Evolutionary conservation across 2,113 vertebrate genomes (phyloP).

Genomic region (Ceyx margarethae): DNA sequence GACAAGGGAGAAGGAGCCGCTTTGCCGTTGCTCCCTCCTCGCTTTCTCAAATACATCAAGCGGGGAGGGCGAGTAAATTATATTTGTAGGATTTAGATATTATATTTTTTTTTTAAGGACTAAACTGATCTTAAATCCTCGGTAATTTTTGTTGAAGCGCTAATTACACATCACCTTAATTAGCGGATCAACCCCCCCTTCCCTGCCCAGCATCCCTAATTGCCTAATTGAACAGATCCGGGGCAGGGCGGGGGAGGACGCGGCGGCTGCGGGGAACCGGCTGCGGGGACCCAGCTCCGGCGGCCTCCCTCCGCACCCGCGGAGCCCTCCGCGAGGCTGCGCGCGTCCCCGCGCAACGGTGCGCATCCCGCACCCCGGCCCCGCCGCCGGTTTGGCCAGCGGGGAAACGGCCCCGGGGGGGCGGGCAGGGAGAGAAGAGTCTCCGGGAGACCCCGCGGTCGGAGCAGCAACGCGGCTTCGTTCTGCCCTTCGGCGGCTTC

Average conservation of each 20-base stretch:
- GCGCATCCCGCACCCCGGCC: background rate
- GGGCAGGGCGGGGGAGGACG: background rate
- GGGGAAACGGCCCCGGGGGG: background rate
- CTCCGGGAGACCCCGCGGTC: background rate
- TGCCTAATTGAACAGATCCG: constrained; percentile 77
- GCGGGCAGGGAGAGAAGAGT: background rate
- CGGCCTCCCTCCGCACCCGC: background rate
- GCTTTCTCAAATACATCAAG: background rate
- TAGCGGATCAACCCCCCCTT: constrained; percentile 61
- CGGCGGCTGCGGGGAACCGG: background rate
- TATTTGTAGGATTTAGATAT: background rate
- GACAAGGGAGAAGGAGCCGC: background rate
- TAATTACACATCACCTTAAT: constrained; percentile 79
- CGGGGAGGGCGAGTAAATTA: background rate
- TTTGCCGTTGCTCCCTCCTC: background rate
- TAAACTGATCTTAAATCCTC: constrained; percentile 62
- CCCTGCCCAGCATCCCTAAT: constrained; percentile 65
- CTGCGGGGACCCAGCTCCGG: background rate
- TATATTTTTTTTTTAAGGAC: background rate
- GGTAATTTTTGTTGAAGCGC: constrained; percentile 74
- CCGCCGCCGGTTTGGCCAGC: background rate
- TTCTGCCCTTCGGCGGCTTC: background rate
- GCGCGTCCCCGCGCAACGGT: no score
- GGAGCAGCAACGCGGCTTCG: background rate
- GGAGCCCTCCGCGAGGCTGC: background rate